Evolutionary conservation across 64 coral and sea anemone genomes (phyloP), one percentile per base, ranked within the genome.

Genomic region (Pocillopora damicornis): DNA sequence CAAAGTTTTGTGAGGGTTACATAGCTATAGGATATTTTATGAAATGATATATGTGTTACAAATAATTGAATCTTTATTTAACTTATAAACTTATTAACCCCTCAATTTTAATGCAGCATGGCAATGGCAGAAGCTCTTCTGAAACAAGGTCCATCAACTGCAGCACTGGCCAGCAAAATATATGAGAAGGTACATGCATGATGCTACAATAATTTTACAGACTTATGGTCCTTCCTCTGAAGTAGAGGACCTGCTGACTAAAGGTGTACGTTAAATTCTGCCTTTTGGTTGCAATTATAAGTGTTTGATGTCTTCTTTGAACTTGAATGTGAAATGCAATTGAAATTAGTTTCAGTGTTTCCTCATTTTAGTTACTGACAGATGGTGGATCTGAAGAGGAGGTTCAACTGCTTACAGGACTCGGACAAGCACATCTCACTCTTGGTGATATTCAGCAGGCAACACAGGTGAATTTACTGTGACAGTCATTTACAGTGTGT

Each of bases 381-480:
- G 72, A 87, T 75, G 71, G 15, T 61, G 30, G 60, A 13, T 5
- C 69, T 61, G 26, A 51, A 30, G 79, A 86, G 23, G 89, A 95
- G 22, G 79, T 63, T 4, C 87, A 92, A 65, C 25, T 90, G 62
- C 88, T 92, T 37, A 91, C 88, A 20, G 89, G 94, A 6, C 67
- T 96, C 11, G 94, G 94, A 35, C 71, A 75, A 36, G 75, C 85
- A 16, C 45, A 74, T 67, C 68, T 96, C 1, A 37, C 80, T 45
- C 87, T 96, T 35, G 80, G 59, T 38, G 82, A 96, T 76, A 65
- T 64, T 7, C 76, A 63, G 35, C 81, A 92, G 60, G 94, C 94
- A 36, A 83, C 80, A 11, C 87, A 92, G 30, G 81, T 87, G 37
- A 89, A 79, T 82, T 6, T 60, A 69, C 22, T 71, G 5, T 78